Percentiles rank a stretch among this genome's conserved stretches.
These are phyloP conservation scores for Microctenopoma steveboyesi DNA, from an alignment of 2,797 vertebrate genomes.

Conservation along the genomic window DNA sequence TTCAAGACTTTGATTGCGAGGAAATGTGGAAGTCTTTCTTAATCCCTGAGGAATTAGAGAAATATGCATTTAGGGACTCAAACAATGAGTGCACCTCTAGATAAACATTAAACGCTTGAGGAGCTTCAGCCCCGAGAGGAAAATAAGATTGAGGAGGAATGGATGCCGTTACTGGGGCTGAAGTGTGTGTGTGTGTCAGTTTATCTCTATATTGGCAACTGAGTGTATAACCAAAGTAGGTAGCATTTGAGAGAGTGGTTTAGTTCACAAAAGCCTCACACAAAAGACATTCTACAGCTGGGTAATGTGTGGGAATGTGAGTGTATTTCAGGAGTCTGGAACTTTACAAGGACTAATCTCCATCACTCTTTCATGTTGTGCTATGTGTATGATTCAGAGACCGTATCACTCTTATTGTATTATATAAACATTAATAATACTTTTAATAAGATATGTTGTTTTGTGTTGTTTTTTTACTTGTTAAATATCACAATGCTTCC, in stretches of 20 bases:
- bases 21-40: constrained; percentile 66
- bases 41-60: constrained; percentile 76
- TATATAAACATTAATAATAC: neutral
- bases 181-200: constrained; percentile 20
- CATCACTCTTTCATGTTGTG: constrained; percentile 18
- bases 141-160: constrained; percentile 70
- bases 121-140: constrained; percentile 62
- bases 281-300: constrained; percentile 53
- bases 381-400: constrained; percentile 10
- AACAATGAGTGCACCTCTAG: constrained; percentile 71
- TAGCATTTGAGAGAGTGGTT: constrained; percentile 47
- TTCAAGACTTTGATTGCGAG: constrained; percentile 64
- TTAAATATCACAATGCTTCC: too few relatives aligned
- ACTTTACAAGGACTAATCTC: constrained; percentile 18
- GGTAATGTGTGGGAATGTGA: constrained; percentile 29
- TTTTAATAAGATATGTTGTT: too few relatives aligned
- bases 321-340: constrained; percentile 26
- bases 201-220: constrained; percentile 27
- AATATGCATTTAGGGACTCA: constrained; percentile 69
- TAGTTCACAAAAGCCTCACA: constrained; percentile 62
- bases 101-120: constrained; percentile 74
- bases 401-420: neutral
- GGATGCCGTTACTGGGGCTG: constrained; percentile 51
- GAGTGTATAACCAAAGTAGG: constrained; percentile 51
- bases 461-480: too few relatives aligned